Evolutionary conservation across 2,797 vertebrate species (phyloP).

Genomic region (Mallotus villosus): DNA sequence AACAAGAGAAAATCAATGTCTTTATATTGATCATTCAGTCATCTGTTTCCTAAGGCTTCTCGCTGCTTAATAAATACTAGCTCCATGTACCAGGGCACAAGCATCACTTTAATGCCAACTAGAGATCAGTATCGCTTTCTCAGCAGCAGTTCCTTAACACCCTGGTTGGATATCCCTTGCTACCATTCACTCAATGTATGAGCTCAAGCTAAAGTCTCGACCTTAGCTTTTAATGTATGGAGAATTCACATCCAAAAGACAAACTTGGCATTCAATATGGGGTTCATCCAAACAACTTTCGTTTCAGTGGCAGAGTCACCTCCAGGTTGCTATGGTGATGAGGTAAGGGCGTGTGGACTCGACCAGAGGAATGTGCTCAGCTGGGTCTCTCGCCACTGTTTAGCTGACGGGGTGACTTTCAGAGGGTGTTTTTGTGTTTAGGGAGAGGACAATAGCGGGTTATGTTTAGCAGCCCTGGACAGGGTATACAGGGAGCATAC

Average conservation of each 20-base stretch:
- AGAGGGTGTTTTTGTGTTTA: constrained; percentile 5
- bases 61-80: background rate
- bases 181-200: background rate
- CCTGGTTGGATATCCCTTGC: background rate
- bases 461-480: constrained; percentile 2
- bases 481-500: background rate
- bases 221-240: background rate
- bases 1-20: constrained; percentile 2
- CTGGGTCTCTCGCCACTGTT: background rate
- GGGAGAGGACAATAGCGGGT: constrained; percentile 2
- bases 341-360: background rate
- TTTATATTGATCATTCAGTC: constrained; percentile 7
- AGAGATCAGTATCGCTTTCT: background rate
- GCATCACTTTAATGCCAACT: background rate
- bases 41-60: constrained; percentile 7
- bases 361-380: background rate
- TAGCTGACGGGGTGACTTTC: constrained; percentile 14
- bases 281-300: no score
- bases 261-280: no score
- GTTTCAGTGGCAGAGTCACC: background rate
- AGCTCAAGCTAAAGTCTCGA: background rate
- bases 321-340: background rate
- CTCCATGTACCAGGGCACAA: background rate
- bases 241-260: no score
- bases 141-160: background rate